phyloP scores from a whole-genome alignment of 2,113 vertebrate genomes.

The Chloebia gouldiae region DNA sequence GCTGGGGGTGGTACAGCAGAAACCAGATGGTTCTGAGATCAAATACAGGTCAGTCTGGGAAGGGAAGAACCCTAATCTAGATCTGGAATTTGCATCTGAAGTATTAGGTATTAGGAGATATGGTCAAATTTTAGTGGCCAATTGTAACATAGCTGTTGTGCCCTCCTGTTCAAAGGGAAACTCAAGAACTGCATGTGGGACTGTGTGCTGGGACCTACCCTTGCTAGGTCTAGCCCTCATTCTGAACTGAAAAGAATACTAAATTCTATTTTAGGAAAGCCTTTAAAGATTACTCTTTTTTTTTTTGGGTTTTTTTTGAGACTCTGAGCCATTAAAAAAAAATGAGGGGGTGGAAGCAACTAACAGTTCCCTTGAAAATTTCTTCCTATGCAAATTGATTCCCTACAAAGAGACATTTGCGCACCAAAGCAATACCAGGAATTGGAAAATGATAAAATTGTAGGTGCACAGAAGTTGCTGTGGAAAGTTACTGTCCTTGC shows the following conservation, averaged over 20 bases:
- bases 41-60: not conserved
- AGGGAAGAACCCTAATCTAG: not conserved
- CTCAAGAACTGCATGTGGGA: not conserved
- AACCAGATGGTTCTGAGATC: not conserved
- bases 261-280: not conserved
- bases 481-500: not conserved
- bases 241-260: not conserved
- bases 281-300: not conserved
- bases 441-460: not conserved
- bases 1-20: not conserved
- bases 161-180: not conserved
- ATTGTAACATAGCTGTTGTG: not conserved
- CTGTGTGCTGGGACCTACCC: not conserved
- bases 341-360: not conserved
- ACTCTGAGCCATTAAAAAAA: not conserved
- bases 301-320: not conserved
- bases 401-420: not conserved
- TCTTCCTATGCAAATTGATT: not conserved
- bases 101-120: not conserved
- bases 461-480: not conserved
- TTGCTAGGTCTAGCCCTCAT: not conserved
- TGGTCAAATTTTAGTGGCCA: not conserved
- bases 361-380: slow-evolving; percentile 14
- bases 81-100: not conserved
- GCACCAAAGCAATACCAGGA: not conserved